Base-by-base conservation (phyloP, 92 coral and sea anemone species). In the Umimayanthus chanpuru region DNA sequence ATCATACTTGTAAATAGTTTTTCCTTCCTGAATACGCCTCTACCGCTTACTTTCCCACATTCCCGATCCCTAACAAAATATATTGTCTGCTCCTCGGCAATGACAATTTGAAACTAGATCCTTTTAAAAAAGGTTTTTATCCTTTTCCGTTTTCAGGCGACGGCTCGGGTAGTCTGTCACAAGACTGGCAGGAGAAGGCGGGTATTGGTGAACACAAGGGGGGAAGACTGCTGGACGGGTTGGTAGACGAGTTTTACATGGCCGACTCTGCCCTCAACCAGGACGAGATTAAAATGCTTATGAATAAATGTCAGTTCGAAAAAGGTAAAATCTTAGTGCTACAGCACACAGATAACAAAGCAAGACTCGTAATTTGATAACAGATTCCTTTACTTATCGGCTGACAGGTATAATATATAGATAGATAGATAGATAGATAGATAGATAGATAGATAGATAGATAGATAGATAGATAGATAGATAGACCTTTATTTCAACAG, bases 131-230 rank as follows among this genome's bases (percentile, higher is more conserved):
- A 28, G n/a, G 73, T n/a, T 65, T 21, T 8, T 65, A 20, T 65
- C 65, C 40, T 4, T 47, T 23, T 58, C 8, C 29, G 4, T 36
- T 41, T 26, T 82, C 58, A 82, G 86, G 86, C 40, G 86, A 82
- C 68, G 86, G 86, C 11, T 80, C 92, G 58, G 99, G 99, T n/a
- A 66, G 82, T 41, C 91, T 97, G 89, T 95, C 98, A 0, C 98
- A 95, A 89, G 99, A 97, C 87, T 97, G 99, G 99, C 93, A 94
- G 61, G 98, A 91, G 36, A 93, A 90, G 64, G 99, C 99, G 14
- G 98, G 99, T 36, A 95, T 97, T 78, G 99, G 99, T 16, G 94
- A 93, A 68, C 98, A 94, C 77, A 94, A 95, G 73, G 97, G 93
- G 25, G 93, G 86, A 30, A 82, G 95, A 77, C 61, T 89, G 18